A percentile compares a stretch with the other conserved stretches of the same genome.
These are phyloP conservation scores for Plagodis dolabraria DNA, from an alignment of 2,888 invertebrate species.

Conservation along the genomic window DNA sequence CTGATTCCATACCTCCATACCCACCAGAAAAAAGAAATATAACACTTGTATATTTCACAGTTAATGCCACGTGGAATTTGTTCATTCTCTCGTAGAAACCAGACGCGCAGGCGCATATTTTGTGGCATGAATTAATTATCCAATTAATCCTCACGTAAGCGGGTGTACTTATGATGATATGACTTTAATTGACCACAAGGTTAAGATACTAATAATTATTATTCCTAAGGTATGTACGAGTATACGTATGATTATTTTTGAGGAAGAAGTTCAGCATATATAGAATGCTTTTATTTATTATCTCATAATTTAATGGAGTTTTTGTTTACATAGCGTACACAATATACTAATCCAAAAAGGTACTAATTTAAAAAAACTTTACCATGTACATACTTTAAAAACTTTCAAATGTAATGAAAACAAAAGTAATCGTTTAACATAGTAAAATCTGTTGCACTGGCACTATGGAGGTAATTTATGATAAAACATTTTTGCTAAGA, in stretches of 20 bases:
- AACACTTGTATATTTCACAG: slow-evolving; percentile 22
- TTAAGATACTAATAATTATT: slow-evolving; percentile 7
- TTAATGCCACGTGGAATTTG: slow-evolving; percentile 62
- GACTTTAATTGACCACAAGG: slow-evolving; percentile 37
- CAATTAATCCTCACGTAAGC: slow-evolving; percentile 34
- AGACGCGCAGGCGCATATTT: slow-evolving; percentile 39
- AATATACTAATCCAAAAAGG: too few species aligned
- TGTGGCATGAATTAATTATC: slow-evolving; percentile 41
- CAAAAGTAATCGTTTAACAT: too few species aligned
- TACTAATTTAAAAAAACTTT: too few species aligned
- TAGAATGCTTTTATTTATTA: too few species aligned
- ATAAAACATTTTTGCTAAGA: too few species aligned
- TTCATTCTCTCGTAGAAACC: slow-evolving; percentile 57
- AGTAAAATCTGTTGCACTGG: too few species aligned
- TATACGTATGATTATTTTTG: too few species aligned
- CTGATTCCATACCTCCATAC: too few species aligned
- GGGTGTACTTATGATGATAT: slow-evolving; percentile 25
- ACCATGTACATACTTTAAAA: not conserved
- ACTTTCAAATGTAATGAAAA: not conserved
- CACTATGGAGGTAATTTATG: too few species aligned
- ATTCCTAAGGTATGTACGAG: not conserved
- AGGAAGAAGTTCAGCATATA: too few species aligned
- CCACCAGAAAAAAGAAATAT: not conserved
- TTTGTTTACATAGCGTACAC: too few species aligned
- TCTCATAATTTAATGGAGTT: too few species aligned